phyloP scores from a whole-genome alignment of 2,797 vertebrate genomes.

The Onychomys arenicola region DNA sequence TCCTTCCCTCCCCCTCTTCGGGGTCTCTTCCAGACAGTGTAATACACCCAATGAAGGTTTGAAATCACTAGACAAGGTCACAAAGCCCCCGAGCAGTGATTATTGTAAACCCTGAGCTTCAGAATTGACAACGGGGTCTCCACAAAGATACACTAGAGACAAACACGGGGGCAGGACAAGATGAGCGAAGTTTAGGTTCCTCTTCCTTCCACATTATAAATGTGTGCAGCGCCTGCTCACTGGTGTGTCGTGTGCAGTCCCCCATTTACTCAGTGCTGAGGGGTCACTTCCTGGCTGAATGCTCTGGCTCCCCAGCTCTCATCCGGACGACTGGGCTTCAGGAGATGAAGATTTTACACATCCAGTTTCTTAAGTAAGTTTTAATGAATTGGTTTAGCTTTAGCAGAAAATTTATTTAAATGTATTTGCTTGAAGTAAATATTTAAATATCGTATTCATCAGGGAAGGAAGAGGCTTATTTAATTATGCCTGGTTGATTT shows the following conservation, averaged over 20 bases:
- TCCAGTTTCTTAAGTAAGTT: neutral
- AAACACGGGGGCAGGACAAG: neutral
- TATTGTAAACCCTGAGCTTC: no score
- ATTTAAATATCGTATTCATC: conserved; percentile 24
- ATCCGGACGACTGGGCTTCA: neutral
- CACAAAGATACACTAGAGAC: neutral
- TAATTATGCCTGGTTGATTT: neutral
- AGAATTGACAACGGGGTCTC: neutral
- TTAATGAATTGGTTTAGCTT: conserved; percentile 16
- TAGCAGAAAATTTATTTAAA: conserved; percentile 51
- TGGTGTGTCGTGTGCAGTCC: accelerated
- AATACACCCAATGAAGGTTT: no score
- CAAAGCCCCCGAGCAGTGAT: neutral
- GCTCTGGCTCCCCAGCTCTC: neutral
- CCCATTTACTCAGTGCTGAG: accelerated
- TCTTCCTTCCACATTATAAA: neutral
- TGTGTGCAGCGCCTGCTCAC: no score
- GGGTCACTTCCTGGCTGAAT: neutral
- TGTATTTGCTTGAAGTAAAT: conserved; percentile 55
- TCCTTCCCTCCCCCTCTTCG: neutral
- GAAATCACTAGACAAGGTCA: neutral
- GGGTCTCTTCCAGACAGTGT: neutral
- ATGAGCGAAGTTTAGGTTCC: no score
- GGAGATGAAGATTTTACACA: neutral
- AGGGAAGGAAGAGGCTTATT: neutral